Percentiles rank a stretch among this genome's conserved stretches.
phyloP scores from a whole-genome alignment of 35 echinoderm and acorn worm genomes.

The Apostichopus japonicus region DNA sequence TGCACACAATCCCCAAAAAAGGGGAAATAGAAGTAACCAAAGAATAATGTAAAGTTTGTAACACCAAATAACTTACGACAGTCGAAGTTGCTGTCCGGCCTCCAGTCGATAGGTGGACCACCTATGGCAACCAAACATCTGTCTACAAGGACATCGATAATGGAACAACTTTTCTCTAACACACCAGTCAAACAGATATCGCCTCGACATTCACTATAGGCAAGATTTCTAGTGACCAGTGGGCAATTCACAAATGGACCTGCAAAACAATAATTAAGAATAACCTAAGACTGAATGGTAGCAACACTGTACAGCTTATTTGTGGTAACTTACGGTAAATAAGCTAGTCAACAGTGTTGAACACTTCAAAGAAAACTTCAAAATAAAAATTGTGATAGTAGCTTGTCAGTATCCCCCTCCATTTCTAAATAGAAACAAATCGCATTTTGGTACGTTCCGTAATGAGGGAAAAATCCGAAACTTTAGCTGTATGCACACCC shows the following conservation, averaged over 20 bases:
- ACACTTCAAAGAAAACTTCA: background rate
- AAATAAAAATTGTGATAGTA: background rate
- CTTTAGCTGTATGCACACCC: no score
- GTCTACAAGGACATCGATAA: background rate
- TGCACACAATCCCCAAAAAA: no score
- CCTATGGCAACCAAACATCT: background rate
- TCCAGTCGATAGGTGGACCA: slow-evolving; percentile 8
- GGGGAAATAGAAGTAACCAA: no score
- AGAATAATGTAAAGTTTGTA: no score
- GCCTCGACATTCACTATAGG: background rate
- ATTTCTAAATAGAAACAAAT: no score
- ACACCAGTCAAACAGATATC: background rate
- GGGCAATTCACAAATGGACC: slow-evolving; percentile 34
- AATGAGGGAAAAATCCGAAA: no score
- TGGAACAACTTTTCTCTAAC: background rate
- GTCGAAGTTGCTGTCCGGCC: background rate
- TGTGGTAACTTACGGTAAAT: no score
- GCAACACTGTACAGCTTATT: no score
- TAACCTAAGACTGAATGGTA: no score
- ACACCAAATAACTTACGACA: slow-evolving; percentile 8
- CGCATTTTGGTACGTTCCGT: no score
- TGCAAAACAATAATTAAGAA: background rate
- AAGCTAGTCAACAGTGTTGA: background rate
- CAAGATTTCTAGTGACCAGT: background rate
- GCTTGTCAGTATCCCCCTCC: no score